These are phyloP conservation scores for Discoglossus pictus DNA, from an alignment of 2,797 vertebrate genomes.

Conservation along the genomic window DNA sequence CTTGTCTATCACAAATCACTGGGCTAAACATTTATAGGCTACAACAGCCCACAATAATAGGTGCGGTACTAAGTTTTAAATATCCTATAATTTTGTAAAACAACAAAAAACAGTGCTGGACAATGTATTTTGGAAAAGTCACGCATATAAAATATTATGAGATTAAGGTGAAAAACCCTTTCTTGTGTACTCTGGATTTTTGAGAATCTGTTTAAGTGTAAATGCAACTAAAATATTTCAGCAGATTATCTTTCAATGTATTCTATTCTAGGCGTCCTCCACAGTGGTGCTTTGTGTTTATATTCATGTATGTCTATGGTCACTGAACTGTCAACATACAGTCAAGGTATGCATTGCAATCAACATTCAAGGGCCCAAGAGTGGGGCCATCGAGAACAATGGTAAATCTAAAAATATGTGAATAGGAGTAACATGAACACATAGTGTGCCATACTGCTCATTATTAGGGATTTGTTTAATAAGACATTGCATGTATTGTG, in stretches of 20 bases:
- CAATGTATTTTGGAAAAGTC: background rate
- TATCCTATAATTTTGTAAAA: conserved; percentile 2
- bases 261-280: too few relatives aligned
- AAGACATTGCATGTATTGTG: too few relatives aligned
- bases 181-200: too few relatives aligned
- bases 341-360: conserved; percentile 5
- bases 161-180: background rate
- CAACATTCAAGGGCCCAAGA: background rate
- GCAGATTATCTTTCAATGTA: too few relatives aligned
- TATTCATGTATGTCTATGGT: background rate
- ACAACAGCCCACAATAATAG: background rate
- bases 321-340: conserved; percentile 4
- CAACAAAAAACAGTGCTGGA: background rate
- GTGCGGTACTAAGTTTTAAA: conserved; percentile 4
- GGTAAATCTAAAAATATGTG: too few relatives aligned
- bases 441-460: too few relatives aligned
- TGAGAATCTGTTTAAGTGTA: too few relatives aligned
- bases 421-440: too few relatives aligned
- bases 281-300: background rate
- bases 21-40: background rate
- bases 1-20: background rate
- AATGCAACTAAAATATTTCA: too few relatives aligned
- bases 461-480: too few relatives aligned
- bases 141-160: background rate
- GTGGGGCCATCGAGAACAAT: too few relatives aligned